phyloP scores from a whole-genome alignment of 92 coral and sea anemone species.

The Isaurus tuberculatus region DNA sequence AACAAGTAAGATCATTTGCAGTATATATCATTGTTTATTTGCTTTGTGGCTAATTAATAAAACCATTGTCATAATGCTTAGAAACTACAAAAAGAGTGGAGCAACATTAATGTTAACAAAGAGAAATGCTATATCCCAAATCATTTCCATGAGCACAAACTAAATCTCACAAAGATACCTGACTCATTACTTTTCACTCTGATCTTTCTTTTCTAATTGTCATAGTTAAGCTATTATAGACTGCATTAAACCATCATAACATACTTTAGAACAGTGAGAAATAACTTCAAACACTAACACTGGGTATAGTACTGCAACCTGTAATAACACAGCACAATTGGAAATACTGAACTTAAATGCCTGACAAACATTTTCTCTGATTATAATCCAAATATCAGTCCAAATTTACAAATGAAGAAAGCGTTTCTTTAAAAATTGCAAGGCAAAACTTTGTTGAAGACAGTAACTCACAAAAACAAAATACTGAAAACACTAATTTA shows the following conservation, averaged over 20 bases:
- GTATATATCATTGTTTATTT: not conserved
- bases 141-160: not conserved
- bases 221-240: not conserved
- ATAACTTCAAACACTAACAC: not conserved
- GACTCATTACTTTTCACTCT: not conserved
- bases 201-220: not conserved
- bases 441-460: constrained; percentile 30
- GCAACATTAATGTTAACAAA: not conserved
- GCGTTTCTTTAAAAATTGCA: not conserved
- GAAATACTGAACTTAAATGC: not conserved
- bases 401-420: too few species aligned
- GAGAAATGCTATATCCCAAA: not conserved
- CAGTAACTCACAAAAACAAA: not conserved
- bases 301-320: not conserved
- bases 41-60: not conserved
- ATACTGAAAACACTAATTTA: not conserved
- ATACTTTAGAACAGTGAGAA: not conserved
- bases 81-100: not conserved
- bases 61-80: not conserved
- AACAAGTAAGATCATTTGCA: not conserved
- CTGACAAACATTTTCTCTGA: not conserved
- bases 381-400: not conserved
- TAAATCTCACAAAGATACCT: not conserved
- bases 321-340: not conserved
- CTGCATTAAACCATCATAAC: not conserved